phyloP scores from a whole-genome alignment of 2,888 invertebrate species.

The Ommatoiulus sabulosus region DNA sequence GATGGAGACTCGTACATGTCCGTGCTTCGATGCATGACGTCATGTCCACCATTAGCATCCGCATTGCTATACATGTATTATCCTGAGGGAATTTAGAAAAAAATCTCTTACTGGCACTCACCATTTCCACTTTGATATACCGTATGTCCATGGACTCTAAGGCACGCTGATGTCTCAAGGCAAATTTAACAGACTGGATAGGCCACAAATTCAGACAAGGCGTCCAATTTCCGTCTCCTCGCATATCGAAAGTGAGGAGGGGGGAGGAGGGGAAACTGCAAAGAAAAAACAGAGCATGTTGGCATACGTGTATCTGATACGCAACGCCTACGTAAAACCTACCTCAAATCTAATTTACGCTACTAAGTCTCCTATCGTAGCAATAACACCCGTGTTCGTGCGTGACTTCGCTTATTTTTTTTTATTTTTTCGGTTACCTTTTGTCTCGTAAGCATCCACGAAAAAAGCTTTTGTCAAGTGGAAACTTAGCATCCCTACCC shows the following conservation, averaged over 20 bases:
- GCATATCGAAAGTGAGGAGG: not conserved
- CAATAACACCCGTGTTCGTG: not conserved
- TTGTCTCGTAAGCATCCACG: not conserved
- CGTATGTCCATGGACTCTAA: not conserved
- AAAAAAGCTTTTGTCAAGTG: slow-evolving; percentile 11
- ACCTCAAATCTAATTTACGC: slow-evolving; percentile 13
- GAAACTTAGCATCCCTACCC: not conserved
- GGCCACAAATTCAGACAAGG: not conserved
- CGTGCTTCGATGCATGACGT: no score
- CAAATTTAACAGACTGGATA: not conserved
- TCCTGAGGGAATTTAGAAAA: no score
- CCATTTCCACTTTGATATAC: no score
- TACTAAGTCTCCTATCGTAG: not conserved
- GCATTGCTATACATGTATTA: no score
- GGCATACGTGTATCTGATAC: not conserved
- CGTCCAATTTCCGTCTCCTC: not conserved
- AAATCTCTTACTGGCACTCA: no score
- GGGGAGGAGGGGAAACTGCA: not conserved
- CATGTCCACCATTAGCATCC: no score
- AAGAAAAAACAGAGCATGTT: not conserved
- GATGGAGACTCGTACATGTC: no score
- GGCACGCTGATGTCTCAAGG: not conserved
- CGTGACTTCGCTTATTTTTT: not conserved
- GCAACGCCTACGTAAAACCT: not conserved
- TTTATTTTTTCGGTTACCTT: not conserved